Conservation (phyloP, 2,888 invertebrate species). For the Drosophila prostipennis region DNA sequence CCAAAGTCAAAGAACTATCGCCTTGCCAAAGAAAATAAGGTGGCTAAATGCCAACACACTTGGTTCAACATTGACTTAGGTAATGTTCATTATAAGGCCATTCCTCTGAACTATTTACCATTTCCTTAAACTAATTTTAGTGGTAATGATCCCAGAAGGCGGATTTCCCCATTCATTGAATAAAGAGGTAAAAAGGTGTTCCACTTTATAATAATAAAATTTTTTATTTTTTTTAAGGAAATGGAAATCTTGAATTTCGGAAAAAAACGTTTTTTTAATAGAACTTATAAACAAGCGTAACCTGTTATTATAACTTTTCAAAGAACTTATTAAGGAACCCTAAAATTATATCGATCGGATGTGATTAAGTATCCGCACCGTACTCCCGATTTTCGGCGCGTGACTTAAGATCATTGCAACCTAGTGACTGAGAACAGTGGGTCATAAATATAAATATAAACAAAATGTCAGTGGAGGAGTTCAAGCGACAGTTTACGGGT, state of each 20-base stretch:
- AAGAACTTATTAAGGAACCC: background rate
- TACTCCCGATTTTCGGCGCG: slow-evolving; percentile 46
- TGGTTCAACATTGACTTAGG: background rate
- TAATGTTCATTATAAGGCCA: background rate
- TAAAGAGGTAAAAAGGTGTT: too few relatives aligned
- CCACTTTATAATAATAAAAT: too few relatives aligned
- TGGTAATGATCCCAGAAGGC: too few relatives aligned
- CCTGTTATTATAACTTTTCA: too few relatives aligned
- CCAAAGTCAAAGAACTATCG: background rate
- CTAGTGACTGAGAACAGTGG: slow-evolving; percentile 5
- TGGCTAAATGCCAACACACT: background rate
- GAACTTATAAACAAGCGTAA: too few relatives aligned
- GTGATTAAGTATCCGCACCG: slow-evolving; percentile 13
- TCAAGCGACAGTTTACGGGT: slow-evolving; percentile 23
- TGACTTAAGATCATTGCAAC: slow-evolving; percentile 64
- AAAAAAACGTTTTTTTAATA: too few relatives aligned
- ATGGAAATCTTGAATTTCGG: too few relatives aligned
- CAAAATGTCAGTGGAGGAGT: slow-evolving; percentile 6
- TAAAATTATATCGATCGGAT: slow-evolving; percentile 2
- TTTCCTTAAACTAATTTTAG: too few relatives aligned
- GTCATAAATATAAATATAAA: slow-evolving; percentile 34
- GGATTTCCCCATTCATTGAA: too few relatives aligned
- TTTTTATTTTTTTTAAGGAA: too few relatives aligned
- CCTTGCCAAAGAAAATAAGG: background rate
- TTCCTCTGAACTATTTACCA: background rate